phyloP scores from a whole-genome alignment of 1,140 invertebrate genomes.

The Drosophila rufa region DNA sequence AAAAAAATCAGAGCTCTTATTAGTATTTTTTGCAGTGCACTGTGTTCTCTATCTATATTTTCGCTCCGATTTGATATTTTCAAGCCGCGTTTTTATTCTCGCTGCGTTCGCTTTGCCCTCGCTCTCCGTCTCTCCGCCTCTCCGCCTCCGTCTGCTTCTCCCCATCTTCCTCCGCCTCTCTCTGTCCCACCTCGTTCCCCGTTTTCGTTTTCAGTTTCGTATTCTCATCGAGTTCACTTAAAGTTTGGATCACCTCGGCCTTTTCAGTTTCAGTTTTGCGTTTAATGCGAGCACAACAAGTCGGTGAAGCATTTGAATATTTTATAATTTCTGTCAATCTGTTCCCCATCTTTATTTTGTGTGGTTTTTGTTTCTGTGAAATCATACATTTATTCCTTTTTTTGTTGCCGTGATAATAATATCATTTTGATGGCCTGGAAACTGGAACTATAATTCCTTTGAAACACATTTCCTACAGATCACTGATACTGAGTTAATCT shows the following conservation, averaged over 20 bases:
- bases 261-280: constrained; percentile 74
- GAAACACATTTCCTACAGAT: constrained; percentile 1
- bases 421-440: constrained; percentile 1
- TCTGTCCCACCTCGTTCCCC: constrained; percentile 3
- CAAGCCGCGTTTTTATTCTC: constrained; percentile 66
- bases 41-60: constrained; percentile 2
- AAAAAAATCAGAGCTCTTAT: too few relatives aligned
- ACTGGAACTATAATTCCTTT: constrained; percentile 31
- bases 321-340: background rate
- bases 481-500: background rate
- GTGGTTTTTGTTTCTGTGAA: constrained; percentile 32
- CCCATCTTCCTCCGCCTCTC: background rate
- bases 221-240: constrained; percentile 77
- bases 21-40: background rate
- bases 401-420: constrained; percentile 14
- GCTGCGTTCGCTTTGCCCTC: constrained; percentile 38
- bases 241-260: constrained; percentile 57
- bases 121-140: constrained; percentile 3
- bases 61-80: constrained; percentile 44
- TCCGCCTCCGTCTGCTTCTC: constrained; percentile 5
- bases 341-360: background rate
- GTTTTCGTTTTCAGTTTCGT: constrained; percentile 7
- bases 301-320: constrained; percentile 54
- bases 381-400: constrained; percentile 5
- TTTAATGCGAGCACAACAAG: constrained; percentile 75